These are phyloP conservation scores for Pipistrellus kuhlii DNA, from an alignment of 2,797 vertebrate species.

Conservation along the genomic window DNA sequence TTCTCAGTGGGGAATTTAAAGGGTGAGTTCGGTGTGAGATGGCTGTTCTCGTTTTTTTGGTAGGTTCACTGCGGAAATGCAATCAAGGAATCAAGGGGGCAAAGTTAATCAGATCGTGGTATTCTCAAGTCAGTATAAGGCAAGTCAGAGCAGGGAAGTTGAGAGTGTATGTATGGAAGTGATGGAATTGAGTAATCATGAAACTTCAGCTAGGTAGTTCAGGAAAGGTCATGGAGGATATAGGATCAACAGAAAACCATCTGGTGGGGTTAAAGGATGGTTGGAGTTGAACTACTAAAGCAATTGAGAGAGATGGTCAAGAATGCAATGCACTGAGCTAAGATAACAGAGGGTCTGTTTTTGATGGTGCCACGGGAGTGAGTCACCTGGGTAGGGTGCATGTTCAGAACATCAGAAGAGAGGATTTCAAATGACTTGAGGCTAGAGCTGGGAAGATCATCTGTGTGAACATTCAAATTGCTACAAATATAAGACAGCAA, in stretches of 20 bases:
- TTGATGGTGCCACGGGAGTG: accelerated
- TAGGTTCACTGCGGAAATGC: too few relatives aligned
- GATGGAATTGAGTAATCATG: not conserved
- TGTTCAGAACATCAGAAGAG: accelerated
- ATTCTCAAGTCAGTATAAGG: not conserved
- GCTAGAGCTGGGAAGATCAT: not conserved
- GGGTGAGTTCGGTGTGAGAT: not conserved
- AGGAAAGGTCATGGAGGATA: too few relatives aligned
- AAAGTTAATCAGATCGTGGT: too few relatives aligned
- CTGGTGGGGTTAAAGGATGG: accelerated
- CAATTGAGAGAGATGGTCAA: too few relatives aligned
- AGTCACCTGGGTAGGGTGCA: accelerated
- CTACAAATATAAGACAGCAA: not conserved
- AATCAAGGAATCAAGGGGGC: not conserved
- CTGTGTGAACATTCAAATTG: not conserved
- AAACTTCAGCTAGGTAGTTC: not conserved
- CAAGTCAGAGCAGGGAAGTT: too few relatives aligned
- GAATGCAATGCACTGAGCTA: accelerated
- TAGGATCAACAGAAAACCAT: not conserved
- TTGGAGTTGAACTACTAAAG: not conserved
- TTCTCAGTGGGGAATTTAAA: not conserved
- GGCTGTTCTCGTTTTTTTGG: not conserved
- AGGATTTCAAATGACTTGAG: not conserved
- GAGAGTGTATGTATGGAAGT: accelerated
- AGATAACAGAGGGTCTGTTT: accelerated